A percentile compares a stretch with the other conserved stretches of the same genome.
phyloP scores from a whole-genome alignment of 2,113 vertebrate species.

The Petrocephalus microphthalmus region DNA sequence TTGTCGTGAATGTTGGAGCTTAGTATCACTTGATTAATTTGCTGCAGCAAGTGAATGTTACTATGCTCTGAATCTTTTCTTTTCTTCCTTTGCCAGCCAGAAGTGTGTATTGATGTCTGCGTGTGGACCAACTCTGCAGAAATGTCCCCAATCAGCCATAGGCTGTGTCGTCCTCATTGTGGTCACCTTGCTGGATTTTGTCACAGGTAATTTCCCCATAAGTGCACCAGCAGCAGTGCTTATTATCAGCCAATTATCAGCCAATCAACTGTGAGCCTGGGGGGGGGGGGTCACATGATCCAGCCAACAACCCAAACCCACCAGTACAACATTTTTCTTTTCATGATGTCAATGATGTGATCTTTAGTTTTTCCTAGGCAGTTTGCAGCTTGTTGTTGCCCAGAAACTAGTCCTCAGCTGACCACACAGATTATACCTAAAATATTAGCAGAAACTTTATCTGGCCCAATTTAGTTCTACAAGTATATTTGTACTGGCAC shows the following conservation, averaged over 20 bases:
- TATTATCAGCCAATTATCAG: not conserved
- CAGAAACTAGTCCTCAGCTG: not conserved
- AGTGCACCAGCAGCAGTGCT: not conserved
- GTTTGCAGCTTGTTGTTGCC: not conserved
- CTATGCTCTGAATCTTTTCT: constrained; percentile 10
- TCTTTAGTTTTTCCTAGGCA: not conserved
- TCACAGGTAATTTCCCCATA: constrained; percentile 45
- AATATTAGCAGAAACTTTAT: not conserved
- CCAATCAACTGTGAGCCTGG: not conserved
- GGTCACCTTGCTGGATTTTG: constrained; percentile 37
- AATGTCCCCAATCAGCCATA: constrained; percentile 42
- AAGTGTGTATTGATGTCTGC: constrained; percentile 55
- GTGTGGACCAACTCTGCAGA: constrained; percentile 34
- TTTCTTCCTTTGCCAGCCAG: constrained; percentile 31
- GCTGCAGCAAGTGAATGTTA: not conserved
- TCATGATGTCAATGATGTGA: not conserved
- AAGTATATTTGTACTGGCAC: not conserved
- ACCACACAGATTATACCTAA: not conserved
- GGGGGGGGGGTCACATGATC: not conserved
- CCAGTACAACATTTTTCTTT: not conserved
- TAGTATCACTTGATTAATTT: not conserved
- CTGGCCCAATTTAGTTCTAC: not conserved
- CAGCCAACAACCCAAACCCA: not conserved
- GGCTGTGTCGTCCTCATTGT: constrained; percentile 48
- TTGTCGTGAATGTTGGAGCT: not conserved